Evolutionary conservation across 2,797 vertebrate species (phyloP), one percentile per base, ranked within the genome.

Genomic region (Gymnoscopelus braueri): DNA sequence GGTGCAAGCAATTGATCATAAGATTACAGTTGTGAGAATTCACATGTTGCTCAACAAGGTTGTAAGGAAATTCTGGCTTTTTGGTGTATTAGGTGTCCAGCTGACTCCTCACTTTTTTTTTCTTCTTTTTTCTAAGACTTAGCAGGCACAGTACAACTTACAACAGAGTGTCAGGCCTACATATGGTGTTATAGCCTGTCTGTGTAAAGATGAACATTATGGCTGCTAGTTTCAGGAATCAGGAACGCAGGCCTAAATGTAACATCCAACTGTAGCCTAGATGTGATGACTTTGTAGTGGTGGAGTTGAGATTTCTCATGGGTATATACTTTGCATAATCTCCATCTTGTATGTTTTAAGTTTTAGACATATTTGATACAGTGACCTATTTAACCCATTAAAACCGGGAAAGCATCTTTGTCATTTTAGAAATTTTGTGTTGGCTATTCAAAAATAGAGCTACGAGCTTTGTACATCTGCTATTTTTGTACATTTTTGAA

Each of bases 201-300:
- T 52, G 65, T 52, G 47, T 48, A 72, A 23, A 64, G 65, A 74
- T 88, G 74, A 78, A 75, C 71, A 63, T 77, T 65, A 83, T 59
- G 67, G 63, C 60, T 3, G 32, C 52, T 71, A 65, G 65, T 54
- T 12, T 70, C 61, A 62, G 39, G 60, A 59, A 50, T 61, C 70
- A n/a, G 19, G 54, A 49, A n/a, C 13, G 39, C 50, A 60, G 50
- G 44, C 48, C n/a, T 67, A 61, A 4, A 1, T 62, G 32, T 35
- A 35, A 5, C 32, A 35, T 35, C 3, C 3, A 35, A 35, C 32
- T 53, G 8, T 48, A 70, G 13, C 23, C 47, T 3, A 3, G 0
- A 32, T n/a, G 14, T 59, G 60, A 0, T 48, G 35, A 14, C 57
- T 69, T 58, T 59, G 55, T 13, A 14, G 24, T 29, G 55, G 23